Evolutionary conservation across 2,113 vertebrate genomes (phyloP), one percentile per base, ranked within the genome.

Genomic region (Aleadryas rufinucha): DNA sequence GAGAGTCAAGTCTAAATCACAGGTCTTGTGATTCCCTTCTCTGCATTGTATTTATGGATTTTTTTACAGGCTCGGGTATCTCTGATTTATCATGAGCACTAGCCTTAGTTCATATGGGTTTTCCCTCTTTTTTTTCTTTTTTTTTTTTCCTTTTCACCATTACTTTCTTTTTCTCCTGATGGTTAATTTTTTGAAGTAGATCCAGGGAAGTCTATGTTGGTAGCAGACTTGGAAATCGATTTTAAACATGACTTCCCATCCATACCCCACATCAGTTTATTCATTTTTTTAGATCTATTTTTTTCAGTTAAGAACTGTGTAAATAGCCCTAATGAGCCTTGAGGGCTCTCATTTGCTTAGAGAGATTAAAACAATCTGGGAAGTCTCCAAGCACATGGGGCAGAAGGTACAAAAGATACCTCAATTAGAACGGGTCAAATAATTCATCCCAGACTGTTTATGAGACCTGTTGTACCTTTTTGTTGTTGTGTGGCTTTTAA

Each of bases 311-410:
- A 97, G 96, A 98, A 97, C 92, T 96, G 68, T 96, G 90, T 97
- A 97, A 97, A 97, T 97, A 97, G 92, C 88, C 96, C 89, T 97
- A 95, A 97, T 95, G 95, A 97, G 95, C 89, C 97, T 97, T 92
- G 95, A 97, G 98, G 97, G 95, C 94, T 96, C 95, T 97, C 93
- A 63, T 97, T 97, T 97, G 95, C 95, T 97, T 93, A 84, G 93
- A 66, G 94, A 97, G 85, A 97, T 97, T 96, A 91, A 84, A 96
- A 97, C 89, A 95, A 96, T 74, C 95, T 95, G 93, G 80, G 95
- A 91, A 84, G 70, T 91, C 95, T 96, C 96, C 39, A 87, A 79
- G 65, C 49, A 8, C 31, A 7, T 70, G 61, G 23, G 75, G 41
- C 63, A 92, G 88, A 91, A 79, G 18, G 47, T 93, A 90, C 27